Evolutionary conservation across 2,113 vertebrate species (phyloP), one percentile per base, ranked within the genome.

Genomic region (Tetraodon nigroviridis): DNA sequence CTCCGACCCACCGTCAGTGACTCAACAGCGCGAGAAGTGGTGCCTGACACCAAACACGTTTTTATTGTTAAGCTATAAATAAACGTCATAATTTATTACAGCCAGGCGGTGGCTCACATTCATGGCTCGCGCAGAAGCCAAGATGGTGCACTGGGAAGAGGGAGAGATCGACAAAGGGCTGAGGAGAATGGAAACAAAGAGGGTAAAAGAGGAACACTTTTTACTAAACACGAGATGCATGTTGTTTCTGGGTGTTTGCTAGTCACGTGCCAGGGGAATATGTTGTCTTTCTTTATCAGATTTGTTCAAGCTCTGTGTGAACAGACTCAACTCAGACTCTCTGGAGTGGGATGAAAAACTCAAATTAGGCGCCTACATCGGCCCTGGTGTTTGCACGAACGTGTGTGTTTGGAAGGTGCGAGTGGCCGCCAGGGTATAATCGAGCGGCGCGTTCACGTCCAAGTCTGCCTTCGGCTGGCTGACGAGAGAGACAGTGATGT

Each of bases 51-150:
- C 16, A 16, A 17, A 41, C 41, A 24, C 44, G 21, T 10, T 78
- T 71, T 16, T 76, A 61, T 69, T 75, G 61, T 77, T n/a, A 15
- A 19, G 48, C 46, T 76, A 69, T 80, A 69, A 84, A 75, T 75
- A 73, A 64, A 67, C 69, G 15, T 61, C 49, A 55, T 58, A 70
- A 69, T 81, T 79, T 76, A 75, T 76, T 71, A 58, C 65, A 58
- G 74, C 67, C 64, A 56, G 29, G 70, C 62, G 80, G 69, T 65
- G 44, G 67, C 68, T 81, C 72, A 70, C 57, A 73, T 73, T 61
- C 61, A 60, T 52, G 68, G 64, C 66, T 61, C 62, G 65, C 67
- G 74, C 63, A 71, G 56, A 51, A 72, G 57, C 12, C 14, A 59
- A 37, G 48, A 32, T 60, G 44, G 54, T 60, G 76, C 75, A 77